Evolutionary conservation across 2,888 invertebrate genomes (phyloP).

Genomic region (Pachymerium ferrugineum): DNA sequence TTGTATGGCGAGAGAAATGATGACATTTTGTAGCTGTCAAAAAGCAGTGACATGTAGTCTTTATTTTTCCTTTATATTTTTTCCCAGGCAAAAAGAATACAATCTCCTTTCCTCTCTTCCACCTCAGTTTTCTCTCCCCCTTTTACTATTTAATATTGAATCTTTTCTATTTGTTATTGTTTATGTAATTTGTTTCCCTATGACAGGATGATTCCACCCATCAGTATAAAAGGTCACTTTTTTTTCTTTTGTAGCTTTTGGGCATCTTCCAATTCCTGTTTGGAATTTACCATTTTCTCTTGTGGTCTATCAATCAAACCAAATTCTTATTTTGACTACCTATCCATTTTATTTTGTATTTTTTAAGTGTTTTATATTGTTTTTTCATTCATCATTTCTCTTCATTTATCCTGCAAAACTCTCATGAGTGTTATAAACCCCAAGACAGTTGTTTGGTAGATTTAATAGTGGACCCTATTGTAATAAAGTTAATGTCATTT

Average conservation of each 20-base stretch:
- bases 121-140: too few species aligned
- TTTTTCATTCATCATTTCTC: too few species aligned
- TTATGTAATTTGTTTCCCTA: neutral
- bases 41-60: conserved; percentile 14
- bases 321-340: too few species aligned
- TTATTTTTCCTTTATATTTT: neutral
- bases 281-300: neutral
- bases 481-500: too few species aligned
- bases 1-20: conserved; percentile 5
- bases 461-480: too few species aligned
- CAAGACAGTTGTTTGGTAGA: too few species aligned
- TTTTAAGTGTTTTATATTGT: neutral
- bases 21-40: conserved; percentile 19
- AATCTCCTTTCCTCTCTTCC: too few species aligned
- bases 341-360: neutral
- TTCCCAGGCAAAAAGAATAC: too few species aligned
- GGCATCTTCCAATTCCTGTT: neutral
- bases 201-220: neutral
- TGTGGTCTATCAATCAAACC: neutral
- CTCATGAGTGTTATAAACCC: too few species aligned
- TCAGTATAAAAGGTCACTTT: neutral
- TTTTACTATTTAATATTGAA: conserved; percentile 12
- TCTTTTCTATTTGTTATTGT: neutral
- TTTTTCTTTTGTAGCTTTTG: neutral
- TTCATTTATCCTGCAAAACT: too few species aligned